Evolutionary conservation across 2,888 invertebrate genomes (phyloP).

Genomic region (Leucoptera coffeella): DNA sequence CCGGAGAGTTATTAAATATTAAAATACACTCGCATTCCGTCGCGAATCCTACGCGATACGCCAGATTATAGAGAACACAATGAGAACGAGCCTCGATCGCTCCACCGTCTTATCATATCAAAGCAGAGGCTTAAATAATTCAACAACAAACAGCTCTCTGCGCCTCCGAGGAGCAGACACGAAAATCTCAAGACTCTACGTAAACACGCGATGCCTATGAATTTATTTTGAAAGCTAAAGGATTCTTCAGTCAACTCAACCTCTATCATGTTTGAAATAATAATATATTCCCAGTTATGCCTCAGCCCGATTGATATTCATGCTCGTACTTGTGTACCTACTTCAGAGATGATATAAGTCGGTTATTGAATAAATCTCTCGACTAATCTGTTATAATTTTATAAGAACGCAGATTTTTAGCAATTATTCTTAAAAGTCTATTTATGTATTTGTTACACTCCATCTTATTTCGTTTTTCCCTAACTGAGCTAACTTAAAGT

Average conservation of each 20-base stretch:
- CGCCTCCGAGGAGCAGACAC: slow-evolving; percentile 8
- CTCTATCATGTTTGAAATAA: too few species aligned
- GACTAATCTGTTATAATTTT: too few species aligned
- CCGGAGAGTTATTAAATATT: slow-evolving; percentile 51
- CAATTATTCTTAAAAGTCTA: too few species aligned
- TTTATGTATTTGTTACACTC: too few species aligned
- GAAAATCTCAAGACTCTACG: slow-evolving; percentile 21
- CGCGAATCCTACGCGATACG: slow-evolving; percentile 46
- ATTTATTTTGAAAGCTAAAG: not conserved
- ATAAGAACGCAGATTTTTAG: too few species aligned
- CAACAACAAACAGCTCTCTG: slow-evolving; percentile 19
- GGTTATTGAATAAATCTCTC: too few species aligned
- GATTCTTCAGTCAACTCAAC: not conserved
- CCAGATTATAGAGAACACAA: slow-evolving; percentile 45
- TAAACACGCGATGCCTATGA: slow-evolving; percentile 5
- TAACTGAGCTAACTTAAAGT: too few species aligned
- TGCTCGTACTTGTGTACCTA: too few species aligned
- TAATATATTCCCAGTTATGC: too few species aligned
- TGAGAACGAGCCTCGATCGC: slow-evolving; percentile 36
- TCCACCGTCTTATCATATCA: slow-evolving; percentile 40
- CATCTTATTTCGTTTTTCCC: too few species aligned
- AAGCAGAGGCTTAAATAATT: slow-evolving; percentile 37
- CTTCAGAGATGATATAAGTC: too few species aligned
- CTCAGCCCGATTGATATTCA: too few species aligned
- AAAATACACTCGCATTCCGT: slow-evolving; percentile 51